Evolutionary conservation across 2,888 invertebrate species (phyloP).

Genomic region (Coelogynopora nodosa): DNA sequence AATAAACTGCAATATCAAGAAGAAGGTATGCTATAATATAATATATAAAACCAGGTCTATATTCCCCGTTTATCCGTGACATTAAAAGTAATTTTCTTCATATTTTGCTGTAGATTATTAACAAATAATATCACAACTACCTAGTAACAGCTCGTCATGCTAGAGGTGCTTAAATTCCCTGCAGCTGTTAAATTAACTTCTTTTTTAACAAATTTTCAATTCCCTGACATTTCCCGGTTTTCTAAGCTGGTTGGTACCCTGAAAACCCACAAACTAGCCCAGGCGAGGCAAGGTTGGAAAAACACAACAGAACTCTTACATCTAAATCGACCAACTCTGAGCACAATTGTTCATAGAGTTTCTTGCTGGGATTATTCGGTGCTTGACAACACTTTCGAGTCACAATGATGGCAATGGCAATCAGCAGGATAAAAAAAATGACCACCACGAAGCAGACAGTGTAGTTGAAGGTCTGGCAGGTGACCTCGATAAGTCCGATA

Average conservation of each 20-base stretch:
- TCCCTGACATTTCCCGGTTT: too few relatives aligned
- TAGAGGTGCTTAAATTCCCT: too few relatives aligned
- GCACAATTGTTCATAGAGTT: constrained; percentile 43
- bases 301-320: neutral
- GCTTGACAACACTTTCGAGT: neutral
- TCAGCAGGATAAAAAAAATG: neutral
- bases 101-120: too few relatives aligned
- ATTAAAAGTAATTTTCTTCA: too few relatives aligned
- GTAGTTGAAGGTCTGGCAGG: neutral
- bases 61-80: too few relatives aligned
- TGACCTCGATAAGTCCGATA: neutral
- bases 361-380: constrained; percentile 32
- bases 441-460: neutral
- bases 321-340: constrained; percentile 37
- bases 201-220: too few relatives aligned
- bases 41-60: too few relatives aligned
- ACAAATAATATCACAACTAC: too few relatives aligned
- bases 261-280: constrained; percentile 66
- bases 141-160: too few relatives aligned
- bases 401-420: neutral
- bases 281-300: constrained; percentile 5
- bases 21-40: too few relatives aligned
- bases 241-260: constrained; percentile 78
- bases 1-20: too few relatives aligned
- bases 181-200: too few relatives aligned